Evolutionary conservation across 2,113 vertebrate species (phyloP).

Genomic region (Rissa tridactyla): DNA sequence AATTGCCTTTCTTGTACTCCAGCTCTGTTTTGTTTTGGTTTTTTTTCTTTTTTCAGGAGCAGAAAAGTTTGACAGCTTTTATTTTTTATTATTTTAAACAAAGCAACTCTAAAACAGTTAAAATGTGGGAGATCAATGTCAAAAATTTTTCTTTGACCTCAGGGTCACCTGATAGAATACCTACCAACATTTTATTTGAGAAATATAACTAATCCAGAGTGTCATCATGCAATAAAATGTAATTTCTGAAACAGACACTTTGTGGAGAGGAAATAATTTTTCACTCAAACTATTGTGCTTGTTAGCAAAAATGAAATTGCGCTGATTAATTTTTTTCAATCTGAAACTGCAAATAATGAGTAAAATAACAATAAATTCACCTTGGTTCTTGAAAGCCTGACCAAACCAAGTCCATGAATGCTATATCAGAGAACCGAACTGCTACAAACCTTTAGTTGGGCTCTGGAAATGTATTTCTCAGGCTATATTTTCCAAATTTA

Average conservation of each 20-base stretch:
- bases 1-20: background rate
- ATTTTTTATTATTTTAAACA: background rate
- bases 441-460: background rate
- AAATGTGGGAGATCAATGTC: background rate
- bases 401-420: background rate
- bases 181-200: constrained; percentile 8
- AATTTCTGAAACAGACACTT: background rate
- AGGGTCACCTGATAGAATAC: background rate
- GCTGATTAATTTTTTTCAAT: background rate
- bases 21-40: background rate
- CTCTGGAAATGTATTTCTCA: background rate
- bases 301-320: background rate
- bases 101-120: background rate
- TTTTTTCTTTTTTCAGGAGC: background rate
- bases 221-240: background rate
- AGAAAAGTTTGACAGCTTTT: background rate
- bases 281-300: background rate
- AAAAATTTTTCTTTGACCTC: background rate
- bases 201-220: background rate
- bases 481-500: background rate
- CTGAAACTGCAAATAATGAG: background rate
- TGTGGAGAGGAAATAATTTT: background rate
- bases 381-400: background rate
- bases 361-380: background rate
- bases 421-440: background rate